These are phyloP conservation scores for Dendrolimus houi DNA, from an alignment of 2,888 invertebrate species.

Conservation along the genomic window DNA sequence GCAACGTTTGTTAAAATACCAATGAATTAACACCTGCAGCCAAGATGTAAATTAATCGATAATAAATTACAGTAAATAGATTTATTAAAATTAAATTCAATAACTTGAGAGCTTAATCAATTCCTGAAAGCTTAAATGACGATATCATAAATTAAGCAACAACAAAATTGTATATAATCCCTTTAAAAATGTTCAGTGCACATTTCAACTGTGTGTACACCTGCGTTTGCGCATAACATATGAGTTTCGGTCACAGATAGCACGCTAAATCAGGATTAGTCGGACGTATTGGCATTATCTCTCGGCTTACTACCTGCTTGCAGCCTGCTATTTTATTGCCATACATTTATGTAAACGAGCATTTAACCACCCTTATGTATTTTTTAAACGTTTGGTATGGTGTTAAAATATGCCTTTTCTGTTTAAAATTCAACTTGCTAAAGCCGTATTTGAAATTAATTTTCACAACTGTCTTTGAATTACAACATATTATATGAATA, in stretches of 20 bases:
- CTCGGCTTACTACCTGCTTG: slow-evolving; percentile 54
- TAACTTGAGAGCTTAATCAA: not conserved
- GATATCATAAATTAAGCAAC: slow-evolving; percentile 8
- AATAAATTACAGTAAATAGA: not conserved
- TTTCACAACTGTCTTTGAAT: no score
- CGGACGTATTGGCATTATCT: slow-evolving; percentile 54
- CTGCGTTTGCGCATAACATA: slow-evolving; percentile 52
- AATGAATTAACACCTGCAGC: not conserved
- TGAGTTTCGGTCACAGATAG: slow-evolving; percentile 40
- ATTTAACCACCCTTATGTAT: slow-evolving; percentile 6
- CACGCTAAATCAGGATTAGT: slow-evolving; percentile 72
- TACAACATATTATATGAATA: no score
- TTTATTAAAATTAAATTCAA: not conserved
- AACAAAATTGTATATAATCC: slow-evolving; percentile 7
- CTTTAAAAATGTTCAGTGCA: slow-evolving; percentile 7
- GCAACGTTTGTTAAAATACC: not conserved
- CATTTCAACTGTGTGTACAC: slow-evolving; percentile 26
- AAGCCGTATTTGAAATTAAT: no score
- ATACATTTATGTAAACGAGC: slow-evolving; percentile 38
- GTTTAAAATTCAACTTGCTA: not conserved
- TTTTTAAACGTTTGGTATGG: slow-evolving; percentile 1
- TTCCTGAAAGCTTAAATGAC: slow-evolving; percentile 10
- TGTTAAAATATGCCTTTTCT: not conserved
- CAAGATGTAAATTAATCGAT: not conserved
- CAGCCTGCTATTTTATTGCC: slow-evolving; percentile 55